Base-by-base conservation (phyloP, 1,140 invertebrate species). In the Muscidifurax raptorellus region DNA sequence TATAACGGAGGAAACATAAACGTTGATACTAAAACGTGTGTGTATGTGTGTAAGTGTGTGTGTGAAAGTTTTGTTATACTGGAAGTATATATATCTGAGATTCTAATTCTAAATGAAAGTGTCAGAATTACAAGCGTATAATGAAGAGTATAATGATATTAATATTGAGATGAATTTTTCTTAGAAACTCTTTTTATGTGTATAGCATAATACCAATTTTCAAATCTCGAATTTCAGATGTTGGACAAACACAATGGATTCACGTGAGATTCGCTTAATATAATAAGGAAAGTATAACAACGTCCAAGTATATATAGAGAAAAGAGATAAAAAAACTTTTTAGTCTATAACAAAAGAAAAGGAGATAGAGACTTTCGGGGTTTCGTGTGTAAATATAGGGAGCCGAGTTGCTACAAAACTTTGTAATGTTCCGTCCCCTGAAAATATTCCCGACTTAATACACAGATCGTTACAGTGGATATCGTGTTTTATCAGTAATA, bases 271-370 rank as follows among this genome's bases (percentile, higher is more conserved):
- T 59, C 9, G 22, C n/a, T 59, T 82, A 66, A 66, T 40, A 76
- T 6, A 75, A 40, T 40, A 76, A 75, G 52, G 36, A 77, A 47
- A 67, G 44, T 27, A 66, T 40, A 40, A 40, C 85, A 85, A 88
- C 86, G 85, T 71, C 85, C 78, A 86, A 88, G 83, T n/a, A n/a
- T n/a, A n/a, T n/a, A 86, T 36, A 64, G 18, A 59, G 32, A 59
- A 52, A 77, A 82, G 79, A 82, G 25, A 59, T 66, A 30, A 78
- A 72, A n/a, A 79, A 72, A 79, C 28, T 72, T 79, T 44, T 64
- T 25, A 72, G 28, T 83, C 72, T 77, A n/a, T n/a, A 27, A 69
- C 30, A 27, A 47, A 44, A 77, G 72, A 69, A 18, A 83, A 83
- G 36, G 52, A 47, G 36, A 69, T 22, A 82, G 79, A 76, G 79